Percentiles rank a stretch among this genome's conserved stretches.
Evolutionary conservation across 2,888 invertebrate species (phyloP).

Genomic region (Criorhina ranunculi): DNA sequence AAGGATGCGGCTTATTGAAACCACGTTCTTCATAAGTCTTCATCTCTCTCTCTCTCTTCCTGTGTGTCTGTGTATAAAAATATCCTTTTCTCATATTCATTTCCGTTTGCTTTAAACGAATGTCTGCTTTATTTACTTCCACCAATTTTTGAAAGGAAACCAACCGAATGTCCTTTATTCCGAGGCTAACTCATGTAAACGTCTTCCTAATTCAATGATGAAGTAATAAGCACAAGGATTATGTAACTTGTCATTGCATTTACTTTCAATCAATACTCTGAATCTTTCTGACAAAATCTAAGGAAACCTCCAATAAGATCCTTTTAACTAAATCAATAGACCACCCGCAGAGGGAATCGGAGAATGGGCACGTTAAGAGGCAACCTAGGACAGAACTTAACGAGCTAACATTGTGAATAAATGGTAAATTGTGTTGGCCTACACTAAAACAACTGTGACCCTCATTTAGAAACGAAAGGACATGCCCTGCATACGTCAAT

Average conservation of each 20-base stretch:
- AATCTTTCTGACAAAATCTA: neutral
- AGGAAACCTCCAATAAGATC: neutral
- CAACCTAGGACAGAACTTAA: neutral
- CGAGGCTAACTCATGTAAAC: neutral
- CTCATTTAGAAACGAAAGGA: neutral
- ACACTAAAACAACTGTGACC: neutral
- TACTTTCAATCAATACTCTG: conserved; percentile 9
- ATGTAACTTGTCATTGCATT: conserved; percentile 16
- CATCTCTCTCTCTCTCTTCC: too few relatives aligned
- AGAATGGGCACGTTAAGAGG: neutral
- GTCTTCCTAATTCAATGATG: neutral
- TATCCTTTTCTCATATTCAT: neutral
- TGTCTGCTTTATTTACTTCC: neutral
- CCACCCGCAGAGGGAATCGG: neutral
- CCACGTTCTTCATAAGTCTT: too few relatives aligned
- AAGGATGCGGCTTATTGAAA: too few relatives aligned
- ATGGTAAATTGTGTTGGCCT: conserved; percentile 6
- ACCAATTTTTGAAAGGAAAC: neutral
- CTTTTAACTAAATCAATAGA: conserved; percentile 9
- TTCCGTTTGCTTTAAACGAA: neutral
- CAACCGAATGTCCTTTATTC: neutral
- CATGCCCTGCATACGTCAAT: neutral
- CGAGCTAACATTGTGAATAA: conserved; percentile 24
- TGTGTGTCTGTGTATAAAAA: neutral
- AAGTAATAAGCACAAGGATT: neutral